These are phyloP conservation scores for Onychorhynchus coronatus DNA, from an alignment of 2,113 vertebrate genomes.

Conservation along the genomic window DNA sequence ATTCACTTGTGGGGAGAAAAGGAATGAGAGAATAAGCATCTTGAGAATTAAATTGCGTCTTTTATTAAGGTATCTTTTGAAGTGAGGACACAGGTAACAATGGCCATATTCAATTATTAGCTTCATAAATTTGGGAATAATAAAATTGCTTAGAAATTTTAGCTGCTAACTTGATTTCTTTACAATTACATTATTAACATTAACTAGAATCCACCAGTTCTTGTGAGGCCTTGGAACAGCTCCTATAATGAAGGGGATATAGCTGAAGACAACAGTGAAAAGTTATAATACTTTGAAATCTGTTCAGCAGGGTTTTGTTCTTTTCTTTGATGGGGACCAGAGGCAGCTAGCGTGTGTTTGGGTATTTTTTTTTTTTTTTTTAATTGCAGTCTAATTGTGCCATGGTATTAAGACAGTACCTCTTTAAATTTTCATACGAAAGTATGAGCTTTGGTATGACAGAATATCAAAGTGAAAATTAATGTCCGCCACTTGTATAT, in stretches of 20 bases:
- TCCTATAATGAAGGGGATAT: background rate
- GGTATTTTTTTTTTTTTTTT: background rate
- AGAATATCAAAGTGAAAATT: slow-evolving; percentile 67
- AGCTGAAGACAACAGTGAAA: background rate
- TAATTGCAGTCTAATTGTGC: background rate
- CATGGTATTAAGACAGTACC: background rate
- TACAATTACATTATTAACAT: background rate
- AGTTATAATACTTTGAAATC: background rate
- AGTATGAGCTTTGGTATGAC: slow-evolving; percentile 40
- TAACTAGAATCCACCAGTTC: background rate
- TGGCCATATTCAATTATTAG: background rate
- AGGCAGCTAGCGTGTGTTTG: background rate
- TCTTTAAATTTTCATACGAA: slow-evolving; percentile 41
- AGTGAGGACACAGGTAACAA: background rate
- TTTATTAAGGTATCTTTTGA: background rate
- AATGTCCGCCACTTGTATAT: slow-evolving; percentile 65
- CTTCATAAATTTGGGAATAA: slow-evolving; percentile 11
- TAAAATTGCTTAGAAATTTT: background rate
- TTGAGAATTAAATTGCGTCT: background rate
- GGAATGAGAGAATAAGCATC: background rate
- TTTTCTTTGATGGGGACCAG: background rate
- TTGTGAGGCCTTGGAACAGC: background rate
- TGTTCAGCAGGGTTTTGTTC: background rate
- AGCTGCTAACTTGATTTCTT: background rate
- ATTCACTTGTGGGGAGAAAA: background rate